Evolutionary conservation across 2,888 invertebrate genomes (phyloP).

Genomic region (Chrysina gloriosa): DNA sequence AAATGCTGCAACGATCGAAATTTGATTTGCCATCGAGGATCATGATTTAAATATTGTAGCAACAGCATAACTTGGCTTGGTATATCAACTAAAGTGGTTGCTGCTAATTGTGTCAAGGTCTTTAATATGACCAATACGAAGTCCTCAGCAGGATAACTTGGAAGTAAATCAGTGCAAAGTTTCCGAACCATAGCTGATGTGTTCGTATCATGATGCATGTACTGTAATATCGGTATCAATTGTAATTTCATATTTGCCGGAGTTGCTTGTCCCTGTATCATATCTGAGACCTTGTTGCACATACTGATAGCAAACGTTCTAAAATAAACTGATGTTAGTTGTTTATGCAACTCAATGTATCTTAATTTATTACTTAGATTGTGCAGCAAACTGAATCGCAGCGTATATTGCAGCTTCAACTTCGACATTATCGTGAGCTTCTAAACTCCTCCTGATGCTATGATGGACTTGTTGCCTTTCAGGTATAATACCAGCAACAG

Average conservation of each 20-base stretch:
- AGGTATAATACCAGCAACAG: constrained; percentile 92
- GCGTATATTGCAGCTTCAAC: constrained; percentile 97
- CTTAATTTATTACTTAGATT: constrained; percentile 78
- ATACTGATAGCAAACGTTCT: constrained; percentile 95
- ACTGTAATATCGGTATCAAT: constrained; percentile 89
- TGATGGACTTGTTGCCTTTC: constrained; percentile 96
- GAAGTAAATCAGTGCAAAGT: constrained; percentile 78
- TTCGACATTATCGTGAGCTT: constrained; percentile 95
- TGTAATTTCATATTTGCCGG: constrained; percentile 92
- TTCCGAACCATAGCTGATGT: constrained; percentile 76
- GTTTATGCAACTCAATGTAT: background rate
- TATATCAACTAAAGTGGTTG: constrained; percentile 89
- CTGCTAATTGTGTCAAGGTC: constrained; percentile 88
- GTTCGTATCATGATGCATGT: constrained; percentile 86
- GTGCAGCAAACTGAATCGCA: constrained; percentile 92
- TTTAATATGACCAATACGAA: constrained; percentile 86
- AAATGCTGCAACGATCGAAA: constrained; percentile 75
- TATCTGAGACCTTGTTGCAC: constrained; percentile 94
- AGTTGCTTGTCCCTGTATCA: constrained; percentile 93
- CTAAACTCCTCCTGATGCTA: constrained; percentile 89
- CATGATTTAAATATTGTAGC: constrained; percentile 74
- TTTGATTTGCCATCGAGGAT: constrained; percentile 78
- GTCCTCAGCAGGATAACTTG: constrained; percentile 82
- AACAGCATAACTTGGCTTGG: constrained; percentile 83
- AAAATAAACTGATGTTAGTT: constrained; percentile 46